Conservation (phyloP, 2,888 invertebrate genomes). For the Lissocephala sabroskyi region DNA sequence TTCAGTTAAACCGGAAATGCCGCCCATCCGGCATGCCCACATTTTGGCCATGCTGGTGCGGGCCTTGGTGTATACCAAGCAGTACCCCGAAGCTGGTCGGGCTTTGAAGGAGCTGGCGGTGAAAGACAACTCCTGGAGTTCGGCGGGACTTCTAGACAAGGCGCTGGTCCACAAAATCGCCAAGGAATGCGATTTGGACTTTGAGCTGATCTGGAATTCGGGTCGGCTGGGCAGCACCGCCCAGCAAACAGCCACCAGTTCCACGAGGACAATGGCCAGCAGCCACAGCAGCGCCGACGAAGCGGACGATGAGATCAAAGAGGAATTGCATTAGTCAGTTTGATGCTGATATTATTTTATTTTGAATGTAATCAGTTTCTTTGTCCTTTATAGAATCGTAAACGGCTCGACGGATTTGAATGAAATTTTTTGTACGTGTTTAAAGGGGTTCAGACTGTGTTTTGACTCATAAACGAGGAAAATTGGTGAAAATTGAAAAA, state of each 20-base stretch:
- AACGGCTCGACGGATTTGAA: no score
- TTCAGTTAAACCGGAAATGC: slow-evolving; percentile 69
- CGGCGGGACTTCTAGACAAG: slow-evolving; percentile 65
- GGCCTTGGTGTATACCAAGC: slow-evolving; percentile 66
- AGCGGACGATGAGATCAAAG: slow-evolving; percentile 68
- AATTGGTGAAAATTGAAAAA: no score
- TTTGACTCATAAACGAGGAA: no score
- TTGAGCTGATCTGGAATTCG: slow-evolving; percentile 70
- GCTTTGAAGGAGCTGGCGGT: slow-evolving; percentile 68
- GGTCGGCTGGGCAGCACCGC: slow-evolving; percentile 42
- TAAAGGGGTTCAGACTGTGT: no score
- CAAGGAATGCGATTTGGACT: slow-evolving; percentile 70
- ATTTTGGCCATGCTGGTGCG: slow-evolving; percentile 68
- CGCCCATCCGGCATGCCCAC: slow-evolving; percentile 70
- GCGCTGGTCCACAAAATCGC: slow-evolving; percentile 68
- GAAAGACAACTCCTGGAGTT: slow-evolving; percentile 69
- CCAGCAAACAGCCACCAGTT: slow-evolving; percentile 25
- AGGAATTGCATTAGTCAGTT: slow-evolving; percentile 57
- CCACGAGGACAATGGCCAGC: slow-evolving; percentile 19
- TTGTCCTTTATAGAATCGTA: no score
- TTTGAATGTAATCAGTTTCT: no score
- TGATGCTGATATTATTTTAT: no score
- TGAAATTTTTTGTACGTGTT: no score
- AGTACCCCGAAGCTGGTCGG: slow-evolving; percentile 68
- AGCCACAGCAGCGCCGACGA: slow-evolving; percentile 43